Evolutionary conservation across 2,113 vertebrate species (phyloP).

Genomic region (Petromus typicus): DNA sequence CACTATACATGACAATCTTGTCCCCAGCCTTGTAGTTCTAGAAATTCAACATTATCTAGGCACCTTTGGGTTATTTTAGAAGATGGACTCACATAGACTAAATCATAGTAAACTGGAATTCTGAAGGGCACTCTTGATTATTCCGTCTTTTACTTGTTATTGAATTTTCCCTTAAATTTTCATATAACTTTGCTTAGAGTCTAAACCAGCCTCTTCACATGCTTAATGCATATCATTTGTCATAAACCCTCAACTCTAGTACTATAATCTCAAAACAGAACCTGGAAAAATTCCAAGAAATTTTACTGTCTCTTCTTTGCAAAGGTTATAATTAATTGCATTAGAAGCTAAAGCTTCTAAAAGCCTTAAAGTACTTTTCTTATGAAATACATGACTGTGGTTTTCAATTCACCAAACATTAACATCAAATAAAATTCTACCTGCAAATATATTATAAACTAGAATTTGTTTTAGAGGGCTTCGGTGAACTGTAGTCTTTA

Average conservation of each 20-base stretch:
- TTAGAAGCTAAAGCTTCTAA: conserved; percentile 47
- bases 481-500: neutral
- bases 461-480: neutral
- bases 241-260: neutral
- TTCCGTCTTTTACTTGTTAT: neutral
- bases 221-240: neutral
- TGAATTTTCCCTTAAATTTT: neutral
- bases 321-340: conserved; percentile 42
- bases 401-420: conserved; percentile 44
- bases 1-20: no score
- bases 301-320: conserved; percentile 49
- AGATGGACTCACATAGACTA: neutral
- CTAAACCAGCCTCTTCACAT: neutral
- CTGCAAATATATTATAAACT: neutral
- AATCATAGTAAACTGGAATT: neutral
- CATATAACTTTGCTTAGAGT: neutral
- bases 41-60: neutral
- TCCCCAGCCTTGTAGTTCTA: neutral
- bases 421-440: conserved; percentile 45
- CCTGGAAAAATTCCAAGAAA: conserved; percentile 44
- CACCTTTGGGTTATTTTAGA: neutral
- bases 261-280: conserved; percentile 30
- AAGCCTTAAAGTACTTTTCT: conserved; percentile 30
- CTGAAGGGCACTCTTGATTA: no score
- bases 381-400: neutral